Evolutionary conservation across 2,113 vertebrate genomes (phyloP), one percentile per base, ranked within the genome.

Genomic region (Cepphus grylle): DNA sequence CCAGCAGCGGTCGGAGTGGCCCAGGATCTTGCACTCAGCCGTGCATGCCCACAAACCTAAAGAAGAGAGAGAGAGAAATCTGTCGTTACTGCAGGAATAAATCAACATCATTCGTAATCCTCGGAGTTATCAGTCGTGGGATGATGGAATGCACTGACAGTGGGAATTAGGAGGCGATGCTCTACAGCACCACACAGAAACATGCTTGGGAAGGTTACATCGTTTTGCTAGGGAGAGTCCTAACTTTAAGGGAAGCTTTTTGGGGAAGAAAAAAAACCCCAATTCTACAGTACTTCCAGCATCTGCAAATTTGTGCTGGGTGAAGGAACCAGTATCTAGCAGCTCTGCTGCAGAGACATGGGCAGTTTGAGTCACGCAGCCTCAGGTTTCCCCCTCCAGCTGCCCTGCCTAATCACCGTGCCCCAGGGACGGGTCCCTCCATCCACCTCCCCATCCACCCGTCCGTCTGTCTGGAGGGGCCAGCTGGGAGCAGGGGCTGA

Each of bases 1-100:
- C 99, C 99, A 99, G 98, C 99, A 99, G 82, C 99, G 98, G 95
- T 99, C 99, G 0, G 99, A 99, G 96, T 99, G 99, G 49, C 99
- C 99, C 90, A 99, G 96, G 93, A 99, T 98, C 97, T 99, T 99
- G 97, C 99, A 99, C 95, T 99, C 99, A 0, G 99, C 99, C 0
- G 99, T 99, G 87, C 99, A 99, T 2, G 99, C 99, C 99, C 99
- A 99, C 69, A 99, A 97, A 97, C 99, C 99, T 99, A 58, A 69
- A 56, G 25, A 19, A 59, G 27, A 18, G 14, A 80, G 26, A 90
- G 65, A 79, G 29, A 78, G 29, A 82, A 26, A 72, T 8, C 40
- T 52, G 34, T 83, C 1, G 0, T 94, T 90, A 83, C 47, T 56
- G 83, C 74, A 74, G 50, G 49, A 79, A 56, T 77, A 81, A 86